These are phyloP conservation scores for Cyphomyrmex costatus DNA, from an alignment of 1,140 invertebrate species.

Conservation along the genomic window DNA sequence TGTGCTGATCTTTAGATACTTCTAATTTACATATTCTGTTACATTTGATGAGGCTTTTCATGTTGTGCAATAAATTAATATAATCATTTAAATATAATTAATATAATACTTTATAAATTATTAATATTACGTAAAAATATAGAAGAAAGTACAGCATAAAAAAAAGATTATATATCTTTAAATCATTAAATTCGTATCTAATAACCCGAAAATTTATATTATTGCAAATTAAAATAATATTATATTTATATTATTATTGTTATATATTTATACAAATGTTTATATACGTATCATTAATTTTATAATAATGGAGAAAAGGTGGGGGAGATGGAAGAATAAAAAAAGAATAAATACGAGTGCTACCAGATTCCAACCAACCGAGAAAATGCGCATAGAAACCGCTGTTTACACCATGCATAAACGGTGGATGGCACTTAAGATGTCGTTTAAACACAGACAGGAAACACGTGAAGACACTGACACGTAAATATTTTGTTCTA, in stretches of 20 bases:
- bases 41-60: not conserved
- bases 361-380: constrained; percentile 72
- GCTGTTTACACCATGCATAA: constrained; percentile 82
- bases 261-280: not conserved
- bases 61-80: not conserved
- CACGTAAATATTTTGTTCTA: constrained; percentile 85
- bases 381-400: constrained; percentile 73
- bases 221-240: not conserved
- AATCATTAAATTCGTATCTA: not conserved
- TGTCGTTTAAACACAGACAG: constrained; percentile 86
- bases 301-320: not conserved
- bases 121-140: not conserved
- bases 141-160: not conserved
- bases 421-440: constrained; percentile 83
- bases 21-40: constrained; percentile 41
- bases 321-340: not conserved
- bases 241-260: not conserved
- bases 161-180: not conserved
- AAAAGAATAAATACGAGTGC: not conserved
- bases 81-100: not conserved
- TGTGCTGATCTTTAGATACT: constrained; percentile 26
- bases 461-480: constrained; percentile 84
- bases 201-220: constrained; percentile 2
- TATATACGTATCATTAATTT: not conserved
- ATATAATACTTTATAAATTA: not conserved